Conservation (phyloP, 2,888 invertebrate species). For the Marronus borbonicus region DNA sequence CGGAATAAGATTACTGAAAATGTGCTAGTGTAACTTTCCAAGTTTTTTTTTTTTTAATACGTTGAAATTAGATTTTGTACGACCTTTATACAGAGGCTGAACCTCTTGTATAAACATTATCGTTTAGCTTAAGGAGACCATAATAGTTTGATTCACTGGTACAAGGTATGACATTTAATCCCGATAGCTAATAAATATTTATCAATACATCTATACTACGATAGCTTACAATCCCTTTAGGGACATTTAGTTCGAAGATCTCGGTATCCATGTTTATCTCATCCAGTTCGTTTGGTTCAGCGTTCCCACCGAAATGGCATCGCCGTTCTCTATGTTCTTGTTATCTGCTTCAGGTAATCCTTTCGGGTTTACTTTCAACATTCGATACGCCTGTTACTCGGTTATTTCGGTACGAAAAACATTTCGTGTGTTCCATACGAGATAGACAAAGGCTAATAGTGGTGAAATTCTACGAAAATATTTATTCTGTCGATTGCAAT, state of each 20-base stretch:
- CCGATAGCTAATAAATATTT: constrained; percentile 37
- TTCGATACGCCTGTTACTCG: constrained; percentile 2
- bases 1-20: too few species aligned
- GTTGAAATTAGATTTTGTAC: too few species aligned
- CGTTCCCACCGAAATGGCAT: constrained; percentile 16
- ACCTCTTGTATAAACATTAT: neutral
- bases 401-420: neutral
- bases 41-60: too few species aligned
- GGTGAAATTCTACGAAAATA: neutral
- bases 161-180: constrained; percentile 11
- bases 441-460: neutral
- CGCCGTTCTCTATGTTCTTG: constrained; percentile 26
- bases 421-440: neutral
- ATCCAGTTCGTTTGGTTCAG: constrained; percentile 41
- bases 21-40: too few species aligned
- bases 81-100: too few species aligned
- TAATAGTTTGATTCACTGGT: constrained; percentile 15
- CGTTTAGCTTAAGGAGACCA: constrained; percentile 28
- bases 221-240: constrained; percentile 13
- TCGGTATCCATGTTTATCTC: constrained; percentile 37
- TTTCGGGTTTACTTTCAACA: constrained; percentile 6
- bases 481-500: neutral
- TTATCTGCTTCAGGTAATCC: constrained; percentile 28
- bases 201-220: constrained; percentile 34
- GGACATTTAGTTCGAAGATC: constrained; percentile 24